Evolutionary conservation across 2,888 invertebrate genomes (phyloP).

Genomic region (Caenorhabditis sulstoni): DNA sequence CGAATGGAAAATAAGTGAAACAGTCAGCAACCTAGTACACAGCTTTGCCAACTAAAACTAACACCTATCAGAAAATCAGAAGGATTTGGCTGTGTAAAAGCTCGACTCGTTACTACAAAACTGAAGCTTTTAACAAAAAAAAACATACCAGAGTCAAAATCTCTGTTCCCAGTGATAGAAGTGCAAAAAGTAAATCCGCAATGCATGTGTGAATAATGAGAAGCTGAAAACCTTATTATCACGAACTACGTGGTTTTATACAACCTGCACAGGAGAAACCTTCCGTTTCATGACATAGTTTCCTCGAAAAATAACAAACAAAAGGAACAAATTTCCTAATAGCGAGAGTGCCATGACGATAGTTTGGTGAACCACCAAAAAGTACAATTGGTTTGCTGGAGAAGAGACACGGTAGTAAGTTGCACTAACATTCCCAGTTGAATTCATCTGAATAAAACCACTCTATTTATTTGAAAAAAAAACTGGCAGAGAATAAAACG

Average conservation of each 20-base stretch:
- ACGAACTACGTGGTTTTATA: slow-evolving; percentile 4
- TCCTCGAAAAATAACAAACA: slow-evolving; percentile 77
- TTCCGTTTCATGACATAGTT: slow-evolving; percentile 69
- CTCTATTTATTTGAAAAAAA: too few species aligned
- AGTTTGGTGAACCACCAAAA: slow-evolving; percentile 71
- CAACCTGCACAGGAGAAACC: slow-evolving; percentile 78
- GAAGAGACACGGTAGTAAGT: too few species aligned
- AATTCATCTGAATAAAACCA: too few species aligned
- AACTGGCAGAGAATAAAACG: too few species aligned
- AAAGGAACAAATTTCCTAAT: slow-evolving; percentile 74
- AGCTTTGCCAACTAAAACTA: too few species aligned
- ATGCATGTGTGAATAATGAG: slow-evolving; percentile 86
- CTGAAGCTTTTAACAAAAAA: too few species aligned
- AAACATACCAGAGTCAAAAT: slow-evolving; percentile 66
- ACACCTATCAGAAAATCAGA: too few species aligned
- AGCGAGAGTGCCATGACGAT: slow-evolving; percentile 73
- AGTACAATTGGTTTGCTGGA: slow-evolving; percentile 49
- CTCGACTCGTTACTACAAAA: too few species aligned
- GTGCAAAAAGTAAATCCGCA: slow-evolving; percentile 86
- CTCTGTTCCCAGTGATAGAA: slow-evolving; percentile 86
- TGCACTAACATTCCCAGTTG: too few species aligned
- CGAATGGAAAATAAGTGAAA: too few species aligned
- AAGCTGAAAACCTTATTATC: slow-evolving; percentile 62
- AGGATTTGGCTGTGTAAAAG: too few species aligned
- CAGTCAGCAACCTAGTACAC: too few species aligned